These are phyloP conservation scores for Drosophila carrolli DNA, from an alignment of 1,140 invertebrate species.

Conservation along the genomic window DNA sequence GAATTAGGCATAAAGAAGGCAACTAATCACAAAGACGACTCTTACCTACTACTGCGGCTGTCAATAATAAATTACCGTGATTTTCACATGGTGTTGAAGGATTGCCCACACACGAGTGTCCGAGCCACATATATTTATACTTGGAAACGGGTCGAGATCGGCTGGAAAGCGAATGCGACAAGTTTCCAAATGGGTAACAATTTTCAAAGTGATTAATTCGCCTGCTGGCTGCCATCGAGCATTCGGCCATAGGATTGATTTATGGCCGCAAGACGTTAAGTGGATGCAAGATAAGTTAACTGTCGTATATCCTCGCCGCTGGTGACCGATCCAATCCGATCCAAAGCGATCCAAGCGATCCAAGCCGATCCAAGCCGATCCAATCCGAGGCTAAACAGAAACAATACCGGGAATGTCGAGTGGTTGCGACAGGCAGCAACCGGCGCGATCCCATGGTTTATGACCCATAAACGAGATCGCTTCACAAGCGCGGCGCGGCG, in stretches of 20 bases:
- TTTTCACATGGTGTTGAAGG: slow-evolving; percentile 76
- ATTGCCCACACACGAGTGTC: slow-evolving; percentile 72
- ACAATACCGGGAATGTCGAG: slow-evolving; percentile 58
- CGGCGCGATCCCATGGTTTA: slow-evolving; percentile 71
- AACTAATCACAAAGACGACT: slow-evolving; percentile 50
- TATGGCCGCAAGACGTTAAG: slow-evolving; percentile 82
- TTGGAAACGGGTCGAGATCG: slow-evolving; percentile 24
- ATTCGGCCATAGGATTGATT: slow-evolving; percentile 82
- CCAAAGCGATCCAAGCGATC: neutral
- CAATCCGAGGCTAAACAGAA: slow-evolving; percentile 22
- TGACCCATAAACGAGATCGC: slow-evolving; percentile 79
- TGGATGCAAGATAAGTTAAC: slow-evolving; percentile 84
- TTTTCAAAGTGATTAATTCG: slow-evolving; percentile 84
- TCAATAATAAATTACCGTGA: slow-evolving; percentile 70
- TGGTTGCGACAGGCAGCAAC: slow-evolving; percentile 20
- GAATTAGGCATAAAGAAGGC: slow-evolving; percentile 40
- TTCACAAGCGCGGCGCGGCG: slow-evolving; percentile 53
- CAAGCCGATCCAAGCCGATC: slow-evolving; percentile 12
- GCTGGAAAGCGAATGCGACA: slow-evolving; percentile 76
- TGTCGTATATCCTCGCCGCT: slow-evolving; percentile 81
- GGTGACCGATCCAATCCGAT: slow-evolving; percentile 62
- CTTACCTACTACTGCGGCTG: slow-evolving; percentile 49
- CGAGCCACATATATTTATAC: slow-evolving; percentile 13
- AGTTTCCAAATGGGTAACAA: slow-evolving; percentile 83
- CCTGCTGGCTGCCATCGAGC: slow-evolving; percentile 78